Evolutionary conservation across 1,140 invertebrate species (phyloP).

Genomic region (Psilanteris sp.): DNA sequence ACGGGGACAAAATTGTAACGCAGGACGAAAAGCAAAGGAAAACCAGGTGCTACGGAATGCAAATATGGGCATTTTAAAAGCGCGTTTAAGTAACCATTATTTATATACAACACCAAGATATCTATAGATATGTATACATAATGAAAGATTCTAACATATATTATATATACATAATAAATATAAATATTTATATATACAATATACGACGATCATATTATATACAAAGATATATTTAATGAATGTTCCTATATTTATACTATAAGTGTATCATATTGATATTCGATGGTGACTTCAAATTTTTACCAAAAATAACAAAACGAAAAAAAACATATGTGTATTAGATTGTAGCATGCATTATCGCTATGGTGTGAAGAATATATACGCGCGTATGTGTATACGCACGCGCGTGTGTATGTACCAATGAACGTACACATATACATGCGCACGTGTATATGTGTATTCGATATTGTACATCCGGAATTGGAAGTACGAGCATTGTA

Average conservation of each 20-base stretch:
- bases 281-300: conserved; percentile 79
- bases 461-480: conserved; percentile 46
- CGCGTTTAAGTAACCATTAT: conserved; percentile 72
- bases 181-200: conserved; percentile 69
- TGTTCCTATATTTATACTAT: conserved; percentile 80
- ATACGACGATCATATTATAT: conserved; percentile 72
- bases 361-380: conserved; percentile 46
- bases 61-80: conserved; percentile 76
- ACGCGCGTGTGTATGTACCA: no score
- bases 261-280: conserved; percentile 78
- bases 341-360: conserved; percentile 43
- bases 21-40: conserved; percentile 6
- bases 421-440: no score
- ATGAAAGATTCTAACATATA: conserved; percentile 66
- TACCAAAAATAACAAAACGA: conserved; percentile 72
- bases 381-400: conserved; percentile 2
- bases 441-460: conserved; percentile 39
- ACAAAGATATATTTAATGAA: conserved; percentile 80
- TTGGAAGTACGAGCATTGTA: conserved; percentile 39
- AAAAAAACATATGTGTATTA: conserved; percentile 66
- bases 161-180: conserved; percentile 69
- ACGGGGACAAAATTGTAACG: no score
- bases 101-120: conserved; percentile 76
- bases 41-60: conserved; percentile 71
- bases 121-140: conserved; percentile 65